Evolutionary conservation across 2,888 invertebrate genomes (phyloP), one percentile per base, ranked within the genome.

Genomic region (Drosophila macrospina): DNA sequence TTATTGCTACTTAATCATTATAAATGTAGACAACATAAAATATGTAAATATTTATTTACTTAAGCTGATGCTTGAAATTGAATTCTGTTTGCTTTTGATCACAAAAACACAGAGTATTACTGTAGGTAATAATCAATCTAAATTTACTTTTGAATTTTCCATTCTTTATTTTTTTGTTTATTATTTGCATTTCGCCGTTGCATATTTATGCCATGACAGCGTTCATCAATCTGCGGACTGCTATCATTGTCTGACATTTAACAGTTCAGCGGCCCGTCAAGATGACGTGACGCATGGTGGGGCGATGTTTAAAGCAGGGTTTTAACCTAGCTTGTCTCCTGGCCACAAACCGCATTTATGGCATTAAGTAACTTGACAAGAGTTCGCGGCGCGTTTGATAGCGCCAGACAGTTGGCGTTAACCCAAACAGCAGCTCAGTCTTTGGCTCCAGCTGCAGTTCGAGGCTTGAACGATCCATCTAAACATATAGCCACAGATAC

Each of bases 341-440:
- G 42, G 76, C 67, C 66, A 62, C 60, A 68, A 81, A 77, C 81
- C 79, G 60, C 79, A 82, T 68, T 78, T 69, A 54, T 69, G 75
- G 79, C 82, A 78, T 78, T 81, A 78, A 78, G 82, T 81, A 78
- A 79, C 78, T 66, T 74, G 81, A 80, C 82, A 78, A 72, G 74
- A 81, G 82, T 78, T 69, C 64, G 82, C 79, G 75, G 78, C 82
- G 32, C 68, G 54, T 78, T 79, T 74, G 82, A 81, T 79, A 81
- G 74, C 67, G 66, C 66, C 68, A 71, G 79, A 71, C 74, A 68
- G 74, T 74, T 70, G 70, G 78, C 78, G 78, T 78, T 65, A 72
- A 69, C 73, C 78, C 72, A 67, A 71, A 72, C 81, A 51, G 78
- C 78, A 63, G 65, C 73, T 16, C 32, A 34, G 20, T 44, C 36